Conservation (phyloP, 2,797 vertebrate genomes). For the Iguana delicatissima region DNA sequence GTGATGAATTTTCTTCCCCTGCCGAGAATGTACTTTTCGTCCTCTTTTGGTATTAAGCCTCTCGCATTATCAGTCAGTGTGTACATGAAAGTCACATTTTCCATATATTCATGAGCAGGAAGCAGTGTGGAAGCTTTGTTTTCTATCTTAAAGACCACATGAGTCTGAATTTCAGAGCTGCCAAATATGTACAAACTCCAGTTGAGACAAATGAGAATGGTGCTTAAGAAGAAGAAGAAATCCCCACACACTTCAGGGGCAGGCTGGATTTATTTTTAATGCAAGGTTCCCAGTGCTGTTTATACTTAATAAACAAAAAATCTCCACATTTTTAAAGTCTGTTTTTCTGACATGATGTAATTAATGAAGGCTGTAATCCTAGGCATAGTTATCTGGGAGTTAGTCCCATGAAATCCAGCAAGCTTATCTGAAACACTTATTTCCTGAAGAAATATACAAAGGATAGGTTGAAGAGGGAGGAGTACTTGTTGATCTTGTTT, state of each 20-base stretch:
- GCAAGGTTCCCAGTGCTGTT: neutral
- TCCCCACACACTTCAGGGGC: neutral
- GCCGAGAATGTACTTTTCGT: neutral
- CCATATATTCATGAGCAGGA: slow-evolving; percentile 8
- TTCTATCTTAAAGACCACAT: slow-evolving; percentile 24
- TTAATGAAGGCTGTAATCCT: neutral
- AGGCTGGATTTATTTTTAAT: neutral
- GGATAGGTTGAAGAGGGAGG: neutral
- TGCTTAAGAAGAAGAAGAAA: neutral
- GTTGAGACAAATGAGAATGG: slow-evolving; percentile 1
- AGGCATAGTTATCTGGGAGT: neutral
- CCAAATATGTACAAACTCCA: slow-evolving; percentile 23
- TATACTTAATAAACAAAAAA: neutral
- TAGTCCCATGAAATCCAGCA: too few relatives aligned
- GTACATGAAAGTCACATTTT: neutral
- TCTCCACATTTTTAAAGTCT: neutral
- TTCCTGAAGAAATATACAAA: slow-evolving; percentile 13
- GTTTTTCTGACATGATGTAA: slow-evolving; percentile 5
- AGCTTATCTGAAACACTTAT: slow-evolving; percentile 13
- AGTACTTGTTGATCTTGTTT: neutral
- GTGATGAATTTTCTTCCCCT: neutral
- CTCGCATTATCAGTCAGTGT: slow-evolving; percentile 28
- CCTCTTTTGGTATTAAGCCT: slow-evolving; percentile 10
- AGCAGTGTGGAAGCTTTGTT: slow-evolving; percentile 46
- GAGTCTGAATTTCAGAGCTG: slow-evolving; percentile 37